Evolutionary conservation across 2,888 invertebrate species (phyloP).

Genomic region (Acleris laterana): DNA sequence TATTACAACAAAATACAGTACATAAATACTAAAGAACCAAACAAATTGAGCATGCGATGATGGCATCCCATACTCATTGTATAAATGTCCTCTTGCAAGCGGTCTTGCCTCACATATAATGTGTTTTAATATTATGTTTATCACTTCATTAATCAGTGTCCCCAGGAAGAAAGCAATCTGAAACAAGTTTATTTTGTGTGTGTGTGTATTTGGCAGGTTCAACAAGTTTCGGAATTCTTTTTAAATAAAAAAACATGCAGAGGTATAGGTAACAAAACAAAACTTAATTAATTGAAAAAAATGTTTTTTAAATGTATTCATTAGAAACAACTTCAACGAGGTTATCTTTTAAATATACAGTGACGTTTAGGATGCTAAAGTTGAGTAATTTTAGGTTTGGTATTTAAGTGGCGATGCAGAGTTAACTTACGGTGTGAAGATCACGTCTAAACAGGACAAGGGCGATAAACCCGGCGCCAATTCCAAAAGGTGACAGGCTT

Average conservation of each 20-base stretch:
- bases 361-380: too few species aligned
- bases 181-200: conserved; percentile 50
- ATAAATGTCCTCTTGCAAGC: conserved; percentile 86
- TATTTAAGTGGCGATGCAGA: conserved; percentile 18
- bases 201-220: too few species aligned
- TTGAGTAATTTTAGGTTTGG: background rate
- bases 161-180: conserved; percentile 95
- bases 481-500: conserved; percentile 93
- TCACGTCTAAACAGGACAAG: conserved; percentile 95
- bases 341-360: too few species aligned
- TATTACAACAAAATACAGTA: conserved; percentile 92
- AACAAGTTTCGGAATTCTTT: too few species aligned
- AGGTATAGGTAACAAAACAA: too few species aligned
- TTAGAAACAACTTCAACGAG: too few species aligned
- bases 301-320: too few species aligned
- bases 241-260: too few species aligned
- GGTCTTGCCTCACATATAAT: conserved; percentile 92
- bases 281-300: too few species aligned
- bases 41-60: conserved; percentile 96
- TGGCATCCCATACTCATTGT: conserved; percentile 95
- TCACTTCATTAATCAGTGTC: conserved; percentile 89
- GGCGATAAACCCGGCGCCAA: conserved; percentile 92
- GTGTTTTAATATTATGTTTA: conserved; percentile 93
- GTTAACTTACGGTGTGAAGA: conserved; percentile 92
- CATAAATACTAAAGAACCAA: conserved; percentile 95